phyloP scores from a whole-genome alignment of 2,888 invertebrate genomes.

The Drosophila falleni region DNA sequence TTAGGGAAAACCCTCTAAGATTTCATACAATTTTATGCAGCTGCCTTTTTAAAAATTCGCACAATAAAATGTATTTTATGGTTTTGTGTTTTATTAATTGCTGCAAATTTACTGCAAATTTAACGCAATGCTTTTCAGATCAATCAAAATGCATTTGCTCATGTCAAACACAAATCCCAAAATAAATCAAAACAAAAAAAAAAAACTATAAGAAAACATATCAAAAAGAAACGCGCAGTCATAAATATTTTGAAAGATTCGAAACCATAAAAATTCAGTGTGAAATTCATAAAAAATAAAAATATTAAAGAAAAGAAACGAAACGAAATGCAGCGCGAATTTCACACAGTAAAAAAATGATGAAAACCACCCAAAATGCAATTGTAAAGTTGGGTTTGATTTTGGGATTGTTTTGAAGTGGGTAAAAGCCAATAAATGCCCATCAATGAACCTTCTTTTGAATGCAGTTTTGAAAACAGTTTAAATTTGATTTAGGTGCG shows the following conservation, averaged over 20 bases:
- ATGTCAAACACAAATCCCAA: slow-evolving; percentile 58
- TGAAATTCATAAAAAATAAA: slow-evolving; percentile 66
- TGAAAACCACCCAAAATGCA: slow-evolving; percentile 52
- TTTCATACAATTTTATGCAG: slow-evolving; percentile 4
- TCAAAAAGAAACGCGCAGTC: slow-evolving; percentile 54
- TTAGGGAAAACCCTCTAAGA: neutral
- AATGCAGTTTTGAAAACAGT: slow-evolving; percentile 81
- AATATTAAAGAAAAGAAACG: slow-evolving; percentile 17
- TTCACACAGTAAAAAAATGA: slow-evolving; percentile 59
- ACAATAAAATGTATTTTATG: slow-evolving; percentile 40
- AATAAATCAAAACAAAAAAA: slow-evolving; percentile 64
- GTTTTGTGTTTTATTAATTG: slow-evolving; percentile 69
- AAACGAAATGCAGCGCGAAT: slow-evolving; percentile 54
- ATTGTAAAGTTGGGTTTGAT: slow-evolving; percentile 9
- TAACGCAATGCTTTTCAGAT: slow-evolving; percentile 51
- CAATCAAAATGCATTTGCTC: slow-evolving; percentile 60
- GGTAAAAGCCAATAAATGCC: slow-evolving; percentile 75
- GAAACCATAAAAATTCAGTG: slow-evolving; percentile 80
- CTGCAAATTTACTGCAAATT: slow-evolving; percentile 60
- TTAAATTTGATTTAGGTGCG: slow-evolving; percentile 81
- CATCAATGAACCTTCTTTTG: slow-evolving; percentile 68
- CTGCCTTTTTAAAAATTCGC: slow-evolving; percentile 29
- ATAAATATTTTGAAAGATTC: slow-evolving; percentile 76
- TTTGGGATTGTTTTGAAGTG: slow-evolving; percentile 39
- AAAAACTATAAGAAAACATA: slow-evolving; percentile 50